Conservation (phyloP, 2,797 vertebrate genomes). For the Hafferia zeledoni region DNA sequence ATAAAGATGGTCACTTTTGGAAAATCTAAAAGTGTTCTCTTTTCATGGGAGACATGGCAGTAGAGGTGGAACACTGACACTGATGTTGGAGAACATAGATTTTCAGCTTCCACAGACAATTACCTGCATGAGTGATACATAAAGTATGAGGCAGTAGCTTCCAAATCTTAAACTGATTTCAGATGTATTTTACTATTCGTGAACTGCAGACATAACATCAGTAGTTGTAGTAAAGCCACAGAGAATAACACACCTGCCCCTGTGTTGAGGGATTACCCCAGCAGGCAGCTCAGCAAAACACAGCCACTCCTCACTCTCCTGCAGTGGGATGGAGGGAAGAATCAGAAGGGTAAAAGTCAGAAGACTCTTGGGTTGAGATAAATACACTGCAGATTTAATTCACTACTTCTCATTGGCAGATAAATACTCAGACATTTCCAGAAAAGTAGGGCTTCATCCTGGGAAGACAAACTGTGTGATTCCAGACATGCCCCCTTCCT, state of each 20-base stretch:
- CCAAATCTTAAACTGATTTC: background rate
- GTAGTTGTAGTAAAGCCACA: background rate
- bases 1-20: background rate
- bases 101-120: too few relatives aligned
- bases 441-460: background rate
- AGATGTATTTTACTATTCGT: background rate
- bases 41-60: background rate
- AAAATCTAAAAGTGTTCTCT: background rate
- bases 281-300: background rate
- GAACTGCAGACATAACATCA: background rate
- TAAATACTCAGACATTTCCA: background rate
- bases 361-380: background rate
- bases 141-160: background rate
- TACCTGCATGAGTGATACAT: background rate
- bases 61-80: background rate
- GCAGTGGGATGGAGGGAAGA: background rate
- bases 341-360: background rate
- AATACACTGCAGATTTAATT: background rate
- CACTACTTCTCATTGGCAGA: fast-evolving
- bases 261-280: background rate
- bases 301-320: background rate
- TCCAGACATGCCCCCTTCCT: background rate
- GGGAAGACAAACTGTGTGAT: background rate
- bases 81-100: too few relatives aligned
- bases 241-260: background rate